Evolutionary conservation across 2,113 vertebrate genomes (phyloP).

Genomic region (Brienomyrus longianalis): DNA sequence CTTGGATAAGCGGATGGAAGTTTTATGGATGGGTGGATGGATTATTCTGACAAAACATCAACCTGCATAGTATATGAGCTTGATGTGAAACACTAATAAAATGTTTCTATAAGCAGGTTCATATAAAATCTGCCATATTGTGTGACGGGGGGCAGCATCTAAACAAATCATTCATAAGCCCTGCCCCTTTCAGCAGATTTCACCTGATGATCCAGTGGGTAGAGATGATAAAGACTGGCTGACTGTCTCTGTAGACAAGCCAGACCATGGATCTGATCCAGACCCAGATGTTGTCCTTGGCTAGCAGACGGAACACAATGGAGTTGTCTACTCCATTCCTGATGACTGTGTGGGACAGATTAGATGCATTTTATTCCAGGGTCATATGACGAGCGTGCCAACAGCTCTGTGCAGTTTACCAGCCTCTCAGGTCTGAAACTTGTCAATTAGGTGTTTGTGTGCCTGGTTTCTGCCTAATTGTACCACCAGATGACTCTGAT

Average conservation of each 20-base stretch:
- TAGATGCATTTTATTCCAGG: not conserved
- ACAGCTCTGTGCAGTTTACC: not conserved
- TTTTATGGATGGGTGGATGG: not conserved
- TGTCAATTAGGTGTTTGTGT: not conserved
- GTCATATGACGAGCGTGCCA: not conserved
- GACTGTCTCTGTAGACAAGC: not conserved
- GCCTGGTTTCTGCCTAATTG: not conserved
- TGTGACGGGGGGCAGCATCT: not conserved
- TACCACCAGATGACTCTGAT: not conserved
- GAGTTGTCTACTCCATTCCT: not conserved
- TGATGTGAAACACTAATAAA: not conserved
- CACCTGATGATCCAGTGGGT: slow-evolving; percentile 7
- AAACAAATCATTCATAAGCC: not conserved
- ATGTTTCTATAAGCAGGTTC: not conserved
- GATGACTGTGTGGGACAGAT: slow-evolving; percentile 8
- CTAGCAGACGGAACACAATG: slow-evolving; percentile 11
- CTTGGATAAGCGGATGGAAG: not conserved
- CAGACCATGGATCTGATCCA: slow-evolving; percentile 6
- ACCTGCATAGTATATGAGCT: not conserved
- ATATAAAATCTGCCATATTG: not conserved
- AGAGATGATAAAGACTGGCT: slow-evolving; percentile 12
- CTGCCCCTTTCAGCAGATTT: not conserved
- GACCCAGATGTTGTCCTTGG: slow-evolving; percentile 14
- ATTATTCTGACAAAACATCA: not conserved
- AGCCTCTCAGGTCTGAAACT: not conserved